Percentiles rank a stretch among this genome's conserved stretches.
Evolutionary conservation across 1,140 invertebrate species (phyloP).

Genomic region (Sarcophaga bullata): DNA sequence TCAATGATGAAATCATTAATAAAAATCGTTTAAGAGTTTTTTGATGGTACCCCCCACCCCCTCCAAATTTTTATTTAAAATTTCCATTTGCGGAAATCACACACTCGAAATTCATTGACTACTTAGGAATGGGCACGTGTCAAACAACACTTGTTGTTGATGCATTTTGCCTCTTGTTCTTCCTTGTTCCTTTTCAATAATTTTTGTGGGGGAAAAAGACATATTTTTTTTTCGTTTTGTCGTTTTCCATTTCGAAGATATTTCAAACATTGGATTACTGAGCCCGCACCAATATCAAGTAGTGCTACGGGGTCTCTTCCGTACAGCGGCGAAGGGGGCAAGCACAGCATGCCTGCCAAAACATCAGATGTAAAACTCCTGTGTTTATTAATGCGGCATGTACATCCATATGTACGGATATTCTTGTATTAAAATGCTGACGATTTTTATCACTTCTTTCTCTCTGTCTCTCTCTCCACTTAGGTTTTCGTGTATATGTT

Average conservation of each 20-base stretch:
- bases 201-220: not conserved
- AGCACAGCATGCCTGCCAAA: no score
- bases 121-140: not conserved
- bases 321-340: not conserved
- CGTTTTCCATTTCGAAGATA: no score
- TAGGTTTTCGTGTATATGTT: no score
- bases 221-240: not conserved
- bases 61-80: no score
- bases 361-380: no score
- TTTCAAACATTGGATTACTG: conserved; percentile 10
- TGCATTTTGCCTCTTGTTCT: not conserved
- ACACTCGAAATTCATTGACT: not conserved
- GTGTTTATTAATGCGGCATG: not conserved
- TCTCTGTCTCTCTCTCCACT: no score
- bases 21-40: no score
- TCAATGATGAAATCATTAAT: no score
- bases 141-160: not conserved
- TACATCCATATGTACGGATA: not conserved
- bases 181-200: not conserved
- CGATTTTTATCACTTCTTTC: no score
- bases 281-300: not conserved
- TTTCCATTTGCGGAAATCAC: no score
- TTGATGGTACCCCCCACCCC: no score
- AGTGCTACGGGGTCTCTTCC: not conserved
- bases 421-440: not conserved